Percentiles rank a stretch among this genome's conserved stretches.
Evolutionary conservation across 2,888 invertebrate genomes (phyloP).

Genomic region (Aphodius granarius): DNA sequence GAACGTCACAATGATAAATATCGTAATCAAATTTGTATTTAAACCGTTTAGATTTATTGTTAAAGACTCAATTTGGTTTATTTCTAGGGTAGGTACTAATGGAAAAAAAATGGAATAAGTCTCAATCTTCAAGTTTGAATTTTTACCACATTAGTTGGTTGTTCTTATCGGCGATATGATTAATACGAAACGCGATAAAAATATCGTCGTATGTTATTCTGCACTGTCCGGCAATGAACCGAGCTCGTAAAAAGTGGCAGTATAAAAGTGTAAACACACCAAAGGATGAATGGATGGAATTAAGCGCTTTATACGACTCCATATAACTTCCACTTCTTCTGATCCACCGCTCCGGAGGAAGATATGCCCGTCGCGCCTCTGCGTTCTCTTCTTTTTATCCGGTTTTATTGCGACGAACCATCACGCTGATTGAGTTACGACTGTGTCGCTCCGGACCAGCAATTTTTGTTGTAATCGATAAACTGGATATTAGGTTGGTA

Average conservation of each 20-base stretch:
- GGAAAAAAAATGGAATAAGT: no score
- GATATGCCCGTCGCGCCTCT: background rate
- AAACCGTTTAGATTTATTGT: background rate
- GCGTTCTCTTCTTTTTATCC: background rate
- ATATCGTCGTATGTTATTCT: background rate
- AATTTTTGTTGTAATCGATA: background rate
- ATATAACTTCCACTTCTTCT: background rate
- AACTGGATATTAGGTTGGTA: background rate
- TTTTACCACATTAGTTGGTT: no score
- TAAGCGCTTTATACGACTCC: background rate
- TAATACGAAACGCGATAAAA: background rate
- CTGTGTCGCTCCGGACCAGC: background rate
- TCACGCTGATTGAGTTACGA: background rate
- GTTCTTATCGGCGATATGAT: background rate
- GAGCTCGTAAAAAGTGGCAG: background rate
- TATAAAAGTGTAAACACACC: background rate
- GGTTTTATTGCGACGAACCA: background rate
- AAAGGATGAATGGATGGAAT: background rate
- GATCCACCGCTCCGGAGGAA: background rate
- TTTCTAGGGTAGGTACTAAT: no score
- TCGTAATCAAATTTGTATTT: background rate
- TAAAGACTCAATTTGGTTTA: background rate
- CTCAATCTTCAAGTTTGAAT: no score
- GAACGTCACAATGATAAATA: background rate
- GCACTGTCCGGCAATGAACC: background rate